A percentile compares a stretch with the other conserved stretches of the same genome.
These are phyloP conservation scores for Epistrophella euchroma DNA, from an alignment of 2,888 invertebrate species.

Conservation along the genomic window DNA sequence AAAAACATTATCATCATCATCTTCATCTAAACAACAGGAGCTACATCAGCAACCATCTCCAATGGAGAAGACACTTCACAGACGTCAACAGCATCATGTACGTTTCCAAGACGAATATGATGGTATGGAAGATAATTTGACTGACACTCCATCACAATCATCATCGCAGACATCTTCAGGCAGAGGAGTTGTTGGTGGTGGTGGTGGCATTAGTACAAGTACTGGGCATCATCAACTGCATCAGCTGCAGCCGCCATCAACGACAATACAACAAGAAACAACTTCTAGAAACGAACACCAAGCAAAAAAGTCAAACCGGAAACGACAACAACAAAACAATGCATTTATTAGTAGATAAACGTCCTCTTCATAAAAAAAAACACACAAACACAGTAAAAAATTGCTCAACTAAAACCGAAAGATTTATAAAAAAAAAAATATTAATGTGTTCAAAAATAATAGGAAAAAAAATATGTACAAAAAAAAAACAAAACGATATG, in stretches of 20 bases:
- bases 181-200: slow-evolving; percentile 40
- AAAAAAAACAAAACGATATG: slow-evolving; percentile 5
- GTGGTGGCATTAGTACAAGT: neutral
- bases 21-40: slow-evolving; percentile 21
- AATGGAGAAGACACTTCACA: slow-evolving; percentile 63
- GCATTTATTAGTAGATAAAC: slow-evolving; percentile 74
- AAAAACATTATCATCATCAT: slow-evolving; percentile 21
- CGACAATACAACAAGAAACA: slow-evolving; percentile 50
- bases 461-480: slow-evolving; percentile 2
- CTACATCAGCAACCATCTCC: slow-evolving; percentile 54
- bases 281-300: slow-evolving; percentile 75
- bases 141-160: slow-evolving; percentile 72
- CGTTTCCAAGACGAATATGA: slow-evolving; percentile 69
- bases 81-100: slow-evolving; percentile 71
- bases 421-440: neutral
- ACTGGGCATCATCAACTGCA: slow-evolving; percentile 31
- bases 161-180: slow-evolving; percentile 71
- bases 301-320: slow-evolving; percentile 63
- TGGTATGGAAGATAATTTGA: slow-evolving; percentile 60
- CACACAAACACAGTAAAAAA: neutral
- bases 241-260: slow-evolving; percentile 29
- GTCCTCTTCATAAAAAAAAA: slow-evolving; percentile 36
- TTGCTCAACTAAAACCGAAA: slow-evolving; percentile 9
- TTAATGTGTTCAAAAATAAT: slow-evolving; percentile 20
- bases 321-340: slow-evolving; percentile 62